These are phyloP conservation scores for Hemibagrus guttatus DNA, from an alignment of 2,797 vertebrate species.

Conservation along the genomic window DNA sequence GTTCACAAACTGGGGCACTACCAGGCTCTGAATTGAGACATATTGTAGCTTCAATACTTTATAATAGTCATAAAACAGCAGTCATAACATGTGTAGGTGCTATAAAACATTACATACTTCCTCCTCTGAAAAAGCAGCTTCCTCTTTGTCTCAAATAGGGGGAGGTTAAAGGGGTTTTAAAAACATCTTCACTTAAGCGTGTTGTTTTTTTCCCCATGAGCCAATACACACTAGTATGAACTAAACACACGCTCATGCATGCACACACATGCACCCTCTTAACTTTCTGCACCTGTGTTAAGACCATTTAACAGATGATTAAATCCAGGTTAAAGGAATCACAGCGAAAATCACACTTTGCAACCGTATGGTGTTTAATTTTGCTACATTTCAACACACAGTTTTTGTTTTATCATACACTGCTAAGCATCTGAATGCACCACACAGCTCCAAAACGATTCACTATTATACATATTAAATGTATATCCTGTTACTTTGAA, in stretches of 20 bases:
- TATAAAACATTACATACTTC: conserved; percentile 5
- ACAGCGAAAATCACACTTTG: background rate
- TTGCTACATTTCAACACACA: background rate
- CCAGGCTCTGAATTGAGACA: background rate
- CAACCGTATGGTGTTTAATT: too few relatives aligned
- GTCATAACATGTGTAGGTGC: background rate
- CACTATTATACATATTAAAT: background rate
- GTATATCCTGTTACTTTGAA: background rate
- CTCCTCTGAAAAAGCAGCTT: background rate
- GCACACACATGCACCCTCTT: background rate
- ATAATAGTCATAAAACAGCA: background rate
- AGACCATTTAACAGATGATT: background rate
- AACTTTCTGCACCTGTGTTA: background rate
- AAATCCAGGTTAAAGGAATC: background rate
- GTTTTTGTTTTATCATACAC: background rate
- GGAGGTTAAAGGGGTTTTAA: background rate
- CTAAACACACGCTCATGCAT: background rate
- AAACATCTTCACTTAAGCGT: background rate
- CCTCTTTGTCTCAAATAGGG: background rate
- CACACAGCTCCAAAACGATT: background rate
- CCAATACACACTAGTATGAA: background rate
- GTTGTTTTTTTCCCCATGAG: background rate
- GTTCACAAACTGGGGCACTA: background rate
- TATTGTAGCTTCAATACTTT: background rate
- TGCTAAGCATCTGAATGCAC: background rate